A percentile compares a stretch with the other conserved stretches of the same genome.
Evolutionary conservation across 2,888 invertebrate species (phyloP).

Genomic region (Phytoseiulus persimilis): DNA sequence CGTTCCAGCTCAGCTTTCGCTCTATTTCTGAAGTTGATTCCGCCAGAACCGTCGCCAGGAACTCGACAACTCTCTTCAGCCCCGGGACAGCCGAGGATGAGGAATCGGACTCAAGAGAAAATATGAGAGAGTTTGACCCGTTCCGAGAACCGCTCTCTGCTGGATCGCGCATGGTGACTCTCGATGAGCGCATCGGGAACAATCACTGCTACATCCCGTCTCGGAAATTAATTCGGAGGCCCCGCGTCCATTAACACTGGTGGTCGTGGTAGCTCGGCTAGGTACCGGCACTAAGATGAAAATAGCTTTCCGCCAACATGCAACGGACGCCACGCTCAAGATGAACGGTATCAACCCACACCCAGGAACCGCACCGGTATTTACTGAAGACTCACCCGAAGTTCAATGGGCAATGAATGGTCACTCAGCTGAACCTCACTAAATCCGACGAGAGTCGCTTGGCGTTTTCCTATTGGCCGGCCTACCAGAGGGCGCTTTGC

Average conservation of each 20-base stretch:
- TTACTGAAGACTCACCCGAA: neutral
- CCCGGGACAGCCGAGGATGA: no score
- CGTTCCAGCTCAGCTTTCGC: neutral
- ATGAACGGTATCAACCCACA: neutral
- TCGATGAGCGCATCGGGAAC: neutral
- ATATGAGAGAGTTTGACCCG: neutral
- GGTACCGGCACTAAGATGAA: neutral
- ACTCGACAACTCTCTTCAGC: no score
- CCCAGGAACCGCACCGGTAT: neutral
- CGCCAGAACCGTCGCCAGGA: no score
- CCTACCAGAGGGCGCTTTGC: constrained; percentile 23
- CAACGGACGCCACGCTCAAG: neutral
- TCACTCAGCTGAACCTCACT: constrained; percentile 34
- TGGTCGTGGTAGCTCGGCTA: neutral
- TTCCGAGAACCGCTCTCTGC: neutral
- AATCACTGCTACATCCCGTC: neutral
- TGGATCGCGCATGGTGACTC: neutral
- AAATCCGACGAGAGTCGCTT: constrained; percentile 16
- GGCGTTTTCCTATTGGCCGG: constrained; percentile 37
- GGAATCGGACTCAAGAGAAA: neutral
- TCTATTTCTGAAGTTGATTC: no score
- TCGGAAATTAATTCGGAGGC: neutral
- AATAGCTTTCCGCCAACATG: neutral
- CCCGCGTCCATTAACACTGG: neutral
- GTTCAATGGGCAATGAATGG: neutral